Conservation (phyloP, 35 echinoderm and acorn worm genomes). For the Apostichopus californicus region DNA sequence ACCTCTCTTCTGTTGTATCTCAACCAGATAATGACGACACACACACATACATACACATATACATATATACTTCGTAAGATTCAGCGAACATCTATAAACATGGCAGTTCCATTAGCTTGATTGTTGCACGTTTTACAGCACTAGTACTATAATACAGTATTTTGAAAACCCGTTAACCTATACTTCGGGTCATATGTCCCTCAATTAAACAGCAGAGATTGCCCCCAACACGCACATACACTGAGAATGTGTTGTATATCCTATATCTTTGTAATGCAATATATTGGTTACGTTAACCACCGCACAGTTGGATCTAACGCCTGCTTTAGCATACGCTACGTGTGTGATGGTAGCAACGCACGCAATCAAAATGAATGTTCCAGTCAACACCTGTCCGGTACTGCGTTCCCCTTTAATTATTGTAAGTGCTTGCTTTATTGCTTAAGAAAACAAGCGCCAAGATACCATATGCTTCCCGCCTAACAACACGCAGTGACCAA, state of each 20-base stretch:
- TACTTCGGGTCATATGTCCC: neutral
- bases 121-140: conserved; percentile 6
- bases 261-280: neutral
- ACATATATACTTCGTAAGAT: neutral
- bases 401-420: conserved; percentile 5
- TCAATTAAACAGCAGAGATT: neutral
- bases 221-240: neutral
- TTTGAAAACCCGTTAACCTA: neutral
- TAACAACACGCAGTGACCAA: no score
- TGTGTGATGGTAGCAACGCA: neutral
- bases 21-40: no score
- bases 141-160: neutral
- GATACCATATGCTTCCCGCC: neutral
- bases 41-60: no score
- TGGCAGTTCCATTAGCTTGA: conserved; percentile 21
- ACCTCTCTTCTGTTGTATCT: no score
- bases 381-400: neutral
- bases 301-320: neutral
- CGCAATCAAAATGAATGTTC: neutral
- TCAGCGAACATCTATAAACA: neutral
- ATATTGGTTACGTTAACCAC: neutral
- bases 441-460: neutral
- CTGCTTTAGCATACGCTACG: neutral
- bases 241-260: neutral
- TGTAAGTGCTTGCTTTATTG: conserved; percentile 4